phyloP scores from a whole-genome alignment of 2,888 invertebrate species.

The Erebia aethiops region DNA sequence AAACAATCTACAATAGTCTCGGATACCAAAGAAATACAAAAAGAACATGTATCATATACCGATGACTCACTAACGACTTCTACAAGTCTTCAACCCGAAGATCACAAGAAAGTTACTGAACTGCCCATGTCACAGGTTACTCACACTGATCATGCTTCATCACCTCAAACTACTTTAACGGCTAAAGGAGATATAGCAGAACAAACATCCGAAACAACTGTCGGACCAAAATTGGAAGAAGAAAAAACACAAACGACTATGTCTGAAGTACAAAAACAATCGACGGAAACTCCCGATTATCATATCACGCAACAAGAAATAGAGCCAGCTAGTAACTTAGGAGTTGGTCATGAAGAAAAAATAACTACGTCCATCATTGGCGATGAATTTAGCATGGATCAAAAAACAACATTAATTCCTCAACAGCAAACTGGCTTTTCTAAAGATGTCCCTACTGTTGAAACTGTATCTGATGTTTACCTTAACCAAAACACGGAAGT shows the following conservation, averaged over 20 bases:
- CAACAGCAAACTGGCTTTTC: constrained; percentile 15
- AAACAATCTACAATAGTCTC: neutral
- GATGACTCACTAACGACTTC: constrained; percentile 12
- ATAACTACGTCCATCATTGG: constrained; percentile 11
- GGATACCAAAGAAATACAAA: constrained; percentile 16
- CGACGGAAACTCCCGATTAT: constrained; percentile 23
- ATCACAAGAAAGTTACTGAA: constrained; percentile 35
- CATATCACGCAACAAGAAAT: neutral
- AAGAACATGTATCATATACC: constrained; percentile 4
- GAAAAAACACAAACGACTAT: constrained; percentile 16
- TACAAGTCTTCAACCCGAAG: constrained; percentile 12
- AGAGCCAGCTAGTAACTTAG: constrained; percentile 5
- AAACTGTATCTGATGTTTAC: neutral
- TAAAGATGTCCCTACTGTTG: neutral
- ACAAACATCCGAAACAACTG: constrained; percentile 22
- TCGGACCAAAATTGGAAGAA: constrained; percentile 6
- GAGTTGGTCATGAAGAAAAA: constrained; percentile 20
- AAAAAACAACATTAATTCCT: constrained; percentile 24
- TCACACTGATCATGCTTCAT: constrained; percentile 9
- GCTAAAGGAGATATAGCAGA: constrained; percentile 20
- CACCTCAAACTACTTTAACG: constrained; percentile 1
- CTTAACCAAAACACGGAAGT: constrained; percentile 21
- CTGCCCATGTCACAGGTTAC: constrained; percentile 39
- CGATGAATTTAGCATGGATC: constrained; percentile 9
- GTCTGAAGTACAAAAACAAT: constrained; percentile 9